A percentile compares a stretch with the other conserved stretches of the same genome.
Evolutionary conservation across 2,113 vertebrate species (phyloP).

Genomic region (Gymnocephalus cernua): DNA sequence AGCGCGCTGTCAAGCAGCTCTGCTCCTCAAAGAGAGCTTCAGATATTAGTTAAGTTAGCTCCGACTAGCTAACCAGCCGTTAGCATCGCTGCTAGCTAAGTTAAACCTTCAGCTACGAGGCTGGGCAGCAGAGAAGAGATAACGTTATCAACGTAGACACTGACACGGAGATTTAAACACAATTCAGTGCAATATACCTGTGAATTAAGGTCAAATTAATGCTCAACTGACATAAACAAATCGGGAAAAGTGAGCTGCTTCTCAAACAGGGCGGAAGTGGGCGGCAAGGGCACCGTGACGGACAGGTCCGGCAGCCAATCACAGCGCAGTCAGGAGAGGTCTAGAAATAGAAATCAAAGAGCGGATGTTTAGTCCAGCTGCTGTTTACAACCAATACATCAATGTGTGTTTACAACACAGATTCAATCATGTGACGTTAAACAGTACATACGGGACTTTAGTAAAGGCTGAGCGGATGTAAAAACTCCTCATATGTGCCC

Average conservation of each 20-base stretch:
- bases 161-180: background rate
- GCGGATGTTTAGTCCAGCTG: too few species aligned
- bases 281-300: conserved; percentile 74
- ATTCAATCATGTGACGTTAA: too few species aligned
- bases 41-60: conserved; percentile 29
- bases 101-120: conserved; percentile 8
- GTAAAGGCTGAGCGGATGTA: too few species aligned
- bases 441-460: too few species aligned
- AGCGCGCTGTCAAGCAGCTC: background rate
- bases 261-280: conserved; percentile 69
- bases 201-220: conserved; percentile 17
- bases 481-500: too few species aligned
- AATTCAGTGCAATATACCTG: conserved; percentile 59
- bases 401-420: too few species aligned
- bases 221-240: conserved; percentile 63
- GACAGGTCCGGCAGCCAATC: conserved; percentile 65
- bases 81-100: conserved; percentile 45
- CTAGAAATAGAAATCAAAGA: conserved; percentile 29
- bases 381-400: too few species aligned
- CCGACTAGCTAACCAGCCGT: conserved; percentile 50
- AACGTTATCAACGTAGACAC: background rate
- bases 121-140: background rate
- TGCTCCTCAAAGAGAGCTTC: background rate
- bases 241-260: conserved; percentile 21
- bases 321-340: background rate